Percentiles rank a stretch among this genome's conserved stretches.
phyloP scores from a whole-genome alignment of 2,888 invertebrate genomes.

The Pollenia griseotomentosa region DNA sequence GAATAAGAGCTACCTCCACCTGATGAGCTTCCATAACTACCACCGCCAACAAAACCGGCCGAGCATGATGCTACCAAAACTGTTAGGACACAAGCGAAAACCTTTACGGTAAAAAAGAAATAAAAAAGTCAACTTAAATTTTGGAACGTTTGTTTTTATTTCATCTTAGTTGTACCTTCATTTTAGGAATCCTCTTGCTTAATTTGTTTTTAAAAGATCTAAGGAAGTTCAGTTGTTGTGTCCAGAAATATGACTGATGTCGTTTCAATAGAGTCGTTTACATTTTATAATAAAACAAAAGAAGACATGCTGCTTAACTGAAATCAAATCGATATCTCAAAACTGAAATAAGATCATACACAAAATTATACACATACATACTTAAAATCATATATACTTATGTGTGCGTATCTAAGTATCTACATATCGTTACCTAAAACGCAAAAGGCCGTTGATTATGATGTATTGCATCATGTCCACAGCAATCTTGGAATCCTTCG shows the following conservation, averaged over 20 bases:
- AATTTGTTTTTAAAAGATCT: slow-evolving; percentile 19
- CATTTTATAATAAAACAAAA: slow-evolving; percentile 72
- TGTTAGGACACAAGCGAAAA: slow-evolving; percentile 70
- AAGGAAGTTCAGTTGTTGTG: slow-evolving; percentile 50
- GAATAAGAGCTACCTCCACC: slow-evolving; percentile 41
- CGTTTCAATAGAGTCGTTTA: slow-evolving; percentile 15
- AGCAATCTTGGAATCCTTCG: no score
- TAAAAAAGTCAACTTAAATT: slow-evolving; percentile 5
- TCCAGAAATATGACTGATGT: slow-evolving; percentile 65
- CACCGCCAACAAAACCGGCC: slow-evolving; percentile 67
- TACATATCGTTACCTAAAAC: no score
- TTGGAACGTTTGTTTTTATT: slow-evolving; percentile 1
- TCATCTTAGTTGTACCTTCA: slow-evolving; percentile 65
- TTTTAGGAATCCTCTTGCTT: slow-evolving; percentile 64
- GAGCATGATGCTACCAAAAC: slow-evolving; percentile 70
- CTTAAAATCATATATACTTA: neutral
- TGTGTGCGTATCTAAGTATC: neutral
- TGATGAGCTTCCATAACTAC: slow-evolving; percentile 34
- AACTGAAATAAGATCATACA: neutral
- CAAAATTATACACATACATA: neutral
- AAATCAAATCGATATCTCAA: slow-evolving; percentile 8
- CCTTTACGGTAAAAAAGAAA: slow-evolving; percentile 35
- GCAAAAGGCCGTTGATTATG: no score
- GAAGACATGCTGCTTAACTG: slow-evolving; percentile 18
- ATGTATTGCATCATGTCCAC: no score